Evolutionary conservation across 2,888 invertebrate genomes (phyloP).

Genomic region (Meandrusa payeni): DNA sequence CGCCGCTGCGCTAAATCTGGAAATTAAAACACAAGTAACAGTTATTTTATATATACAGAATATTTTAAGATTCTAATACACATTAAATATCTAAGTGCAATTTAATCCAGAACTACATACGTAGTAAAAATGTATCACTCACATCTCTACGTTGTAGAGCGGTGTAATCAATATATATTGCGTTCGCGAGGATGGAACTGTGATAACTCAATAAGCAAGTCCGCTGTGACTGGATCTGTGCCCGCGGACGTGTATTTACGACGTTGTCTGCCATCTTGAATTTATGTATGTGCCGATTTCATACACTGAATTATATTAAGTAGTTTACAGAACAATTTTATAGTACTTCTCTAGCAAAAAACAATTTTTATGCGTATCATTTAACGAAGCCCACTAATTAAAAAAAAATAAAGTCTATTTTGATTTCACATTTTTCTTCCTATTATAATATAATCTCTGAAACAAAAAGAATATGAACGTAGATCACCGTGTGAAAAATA

Average conservation of each 20-base stretch:
- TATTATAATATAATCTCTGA: background rate
- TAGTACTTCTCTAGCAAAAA: too few species aligned
- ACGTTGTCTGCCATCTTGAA: constrained; percentile 39
- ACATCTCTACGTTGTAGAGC: constrained; percentile 8
- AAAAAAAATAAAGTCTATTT: too few species aligned
- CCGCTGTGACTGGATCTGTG: constrained; percentile 32
- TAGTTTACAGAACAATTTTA: constrained; percentile 7
- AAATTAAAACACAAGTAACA: too few species aligned
- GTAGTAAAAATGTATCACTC: too few species aligned
- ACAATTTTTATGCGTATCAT: background rate
- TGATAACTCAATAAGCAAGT: constrained; percentile 48
- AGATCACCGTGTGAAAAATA: constrained; percentile 70
- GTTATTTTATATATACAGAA: too few species aligned
- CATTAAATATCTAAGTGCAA: too few species aligned
- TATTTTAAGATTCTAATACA: too few species aligned
- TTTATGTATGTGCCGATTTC: constrained; percentile 29
- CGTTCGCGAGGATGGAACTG: constrained; percentile 31
- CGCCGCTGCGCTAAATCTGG: too few species aligned
- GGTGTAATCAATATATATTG: constrained; percentile 21
- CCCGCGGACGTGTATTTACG: constrained; percentile 38
- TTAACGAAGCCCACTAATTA: too few species aligned
- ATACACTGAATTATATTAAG: constrained; percentile 22
- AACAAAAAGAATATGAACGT: constrained; percentile 27
- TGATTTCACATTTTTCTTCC: constrained; percentile 4
- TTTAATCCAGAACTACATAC: too few species aligned